Conservation (phyloP, 2,797 vertebrate species). For the Carapus acus region DNA sequence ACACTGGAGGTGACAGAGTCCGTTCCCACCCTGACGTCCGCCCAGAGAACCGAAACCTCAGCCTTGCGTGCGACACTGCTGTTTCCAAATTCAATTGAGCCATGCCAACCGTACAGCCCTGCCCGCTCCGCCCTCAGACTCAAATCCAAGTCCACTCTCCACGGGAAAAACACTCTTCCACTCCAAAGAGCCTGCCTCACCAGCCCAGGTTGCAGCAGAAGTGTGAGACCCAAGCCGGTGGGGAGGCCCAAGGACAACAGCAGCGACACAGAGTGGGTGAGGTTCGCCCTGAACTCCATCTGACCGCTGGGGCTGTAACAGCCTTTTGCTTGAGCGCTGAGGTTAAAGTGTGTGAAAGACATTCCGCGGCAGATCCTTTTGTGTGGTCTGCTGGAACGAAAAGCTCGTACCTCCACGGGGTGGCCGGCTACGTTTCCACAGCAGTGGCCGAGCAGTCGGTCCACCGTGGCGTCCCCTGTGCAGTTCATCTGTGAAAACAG, state of each 20-base stretch:
- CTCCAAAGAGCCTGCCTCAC: conserved; percentile 35
- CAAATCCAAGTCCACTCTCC: conserved; percentile 31
- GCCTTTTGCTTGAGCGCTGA: conserved; percentile 33
- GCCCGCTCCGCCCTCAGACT: conserved; percentile 47
- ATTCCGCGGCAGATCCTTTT: conserved; percentile 35
- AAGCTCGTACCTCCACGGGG: conserved; percentile 70
- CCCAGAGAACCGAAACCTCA: conserved; percentile 47
- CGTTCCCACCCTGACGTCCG: conserved; percentile 22
- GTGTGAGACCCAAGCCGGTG: conserved; percentile 28
- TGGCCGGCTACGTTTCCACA: conserved; percentile 57
- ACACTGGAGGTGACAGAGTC: conserved; percentile 41
- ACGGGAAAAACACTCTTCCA: conserved; percentile 8
- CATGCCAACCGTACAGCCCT: conserved; percentile 43
- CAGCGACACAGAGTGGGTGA: conserved; percentile 29
- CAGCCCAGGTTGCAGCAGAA: conserved; percentile 42
- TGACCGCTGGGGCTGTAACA: conserved; percentile 34
- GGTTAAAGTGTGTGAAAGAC: conserved; percentile 17
- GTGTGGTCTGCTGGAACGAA: conserved; percentile 45
- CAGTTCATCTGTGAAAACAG: conserved; percentile 81
- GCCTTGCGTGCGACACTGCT: conserved; percentile 7
- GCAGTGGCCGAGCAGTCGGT: conserved; percentile 70
- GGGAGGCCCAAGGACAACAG: conserved; percentile 39
- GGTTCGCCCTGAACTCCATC: conserved; percentile 44
- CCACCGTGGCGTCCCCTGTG: conserved; percentile 59
- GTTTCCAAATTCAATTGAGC: conserved; percentile 32